Percentiles rank a stretch among this genome's conserved stretches.
phyloP scores from a whole-genome alignment of 2,888 invertebrate species.

The Ophioninae sp. region DNA sequence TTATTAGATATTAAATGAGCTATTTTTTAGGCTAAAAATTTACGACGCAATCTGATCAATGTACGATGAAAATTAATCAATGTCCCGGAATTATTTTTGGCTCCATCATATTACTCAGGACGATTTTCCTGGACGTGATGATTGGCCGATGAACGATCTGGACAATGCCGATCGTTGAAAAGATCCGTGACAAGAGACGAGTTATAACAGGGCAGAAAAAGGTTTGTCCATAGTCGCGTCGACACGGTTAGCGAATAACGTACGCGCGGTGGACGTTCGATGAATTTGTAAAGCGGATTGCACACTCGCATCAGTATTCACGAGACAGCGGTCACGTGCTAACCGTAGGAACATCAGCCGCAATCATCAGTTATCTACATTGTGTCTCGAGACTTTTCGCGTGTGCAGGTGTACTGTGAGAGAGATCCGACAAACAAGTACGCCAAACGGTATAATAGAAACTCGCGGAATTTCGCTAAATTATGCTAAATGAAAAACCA shows the following conservation, averaged over 20 bases:
- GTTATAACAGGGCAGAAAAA: slow-evolving; percentile 6
- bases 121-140: background rate
- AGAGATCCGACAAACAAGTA: background rate
- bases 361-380: slow-evolving; percentile 51
- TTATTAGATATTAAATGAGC: no score
- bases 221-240: slow-evolving; percentile 24
- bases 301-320: slow-evolving; percentile 47
- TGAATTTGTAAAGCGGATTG: slow-evolving; percentile 44
- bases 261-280: slow-evolving; percentile 37
- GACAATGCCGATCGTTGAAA: background rate
- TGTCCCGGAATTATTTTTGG: no score
- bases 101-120: background rate
- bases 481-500: background rate
- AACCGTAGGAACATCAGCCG: slow-evolving; percentile 37
- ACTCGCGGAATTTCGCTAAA: background rate
- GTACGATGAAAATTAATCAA: no score
- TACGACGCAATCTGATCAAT: no score
- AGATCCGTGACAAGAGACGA: background rate
- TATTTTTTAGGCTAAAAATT: no score
- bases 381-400: slow-evolving; percentile 35
- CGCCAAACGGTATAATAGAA: background rate
- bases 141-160: background rate
- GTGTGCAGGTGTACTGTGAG: background rate
- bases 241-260: slow-evolving; percentile 41
- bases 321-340: slow-evolving; percentile 43